These are phyloP conservation scores for Lymantria dispar DNA, from an alignment of 2,888 invertebrate species.

Conservation along the genomic window DNA sequence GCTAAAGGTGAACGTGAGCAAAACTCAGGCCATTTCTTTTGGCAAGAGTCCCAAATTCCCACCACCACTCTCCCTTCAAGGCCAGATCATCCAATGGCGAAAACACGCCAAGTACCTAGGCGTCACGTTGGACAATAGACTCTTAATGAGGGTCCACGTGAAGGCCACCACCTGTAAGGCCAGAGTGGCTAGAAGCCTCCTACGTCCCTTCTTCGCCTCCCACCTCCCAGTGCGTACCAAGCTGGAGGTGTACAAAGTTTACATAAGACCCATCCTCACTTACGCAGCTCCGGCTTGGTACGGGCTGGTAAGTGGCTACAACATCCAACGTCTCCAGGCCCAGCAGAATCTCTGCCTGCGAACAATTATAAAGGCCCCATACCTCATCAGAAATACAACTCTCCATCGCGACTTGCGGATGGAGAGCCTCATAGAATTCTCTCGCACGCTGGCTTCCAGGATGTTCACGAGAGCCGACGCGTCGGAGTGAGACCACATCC, in stretches of 20 bases:
- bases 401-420: neutral
- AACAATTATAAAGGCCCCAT: neutral
- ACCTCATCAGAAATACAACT: neutral
- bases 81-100: too few species aligned
- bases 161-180: neutral
- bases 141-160: neutral
- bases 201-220: neutral
- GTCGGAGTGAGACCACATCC: too few species aligned
- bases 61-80: too few species aligned
- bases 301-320: too few species aligned
- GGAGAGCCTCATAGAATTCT: neutral
- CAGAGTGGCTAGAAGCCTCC: neutral
- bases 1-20: neutral
- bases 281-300: too few species aligned
- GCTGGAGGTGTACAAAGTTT: too few species aligned
- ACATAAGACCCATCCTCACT: too few species aligned
- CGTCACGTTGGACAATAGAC: neutral
- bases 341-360: too few species aligned
- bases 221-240: neutral
- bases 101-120: neutral
- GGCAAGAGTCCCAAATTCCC: neutral
- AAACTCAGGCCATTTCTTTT: neutral
- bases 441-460: neutral
- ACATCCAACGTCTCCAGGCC: too few species aligned
- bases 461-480: neutral